Base-by-base conservation (phyloP, 2,113 vertebrate species). In the Heterochromis multidens region DNA sequence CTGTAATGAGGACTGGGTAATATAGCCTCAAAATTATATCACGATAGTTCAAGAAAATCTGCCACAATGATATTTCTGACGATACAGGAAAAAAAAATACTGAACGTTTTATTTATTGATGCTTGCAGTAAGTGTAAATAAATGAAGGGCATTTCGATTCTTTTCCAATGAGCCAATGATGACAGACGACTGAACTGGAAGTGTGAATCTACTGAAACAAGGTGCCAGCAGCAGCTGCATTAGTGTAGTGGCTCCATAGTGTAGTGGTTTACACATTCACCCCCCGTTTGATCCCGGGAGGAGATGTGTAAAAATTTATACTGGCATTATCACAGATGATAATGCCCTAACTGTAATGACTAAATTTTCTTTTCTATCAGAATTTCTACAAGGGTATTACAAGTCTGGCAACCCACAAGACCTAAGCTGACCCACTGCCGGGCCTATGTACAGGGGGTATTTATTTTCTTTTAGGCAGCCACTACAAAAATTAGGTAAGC, bases 241-340 rank as follows among this genome's bases (percentile, higher is more conserved):
- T 70, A 4, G 17, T 70, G 0, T 0, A 46, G 63, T 0, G 43
- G 35, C 37, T 4, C 37, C 23, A 70, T 23, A 67, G 35, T 25
- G 63, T 25, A 43, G 13, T 67, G 37, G 7, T 67, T 67, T 25
- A 67, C 40, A 10, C 13, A 27, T 17, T 49, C 37, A 70, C 23
- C 35, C 35, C 35, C 35, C 7, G 6, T 10, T 3, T 2, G 35
- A 37, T 37, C 35, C 35, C 9, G 2, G 31, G n/a, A 33, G 31
- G 31, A 33, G 31, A 33, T 3, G 31, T 6, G 6, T 33, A 33
- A 33, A 33, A 37, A n/a, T n/a, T n/a, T n/a, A n/a, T n/a, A n/a
- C n/a, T n/a, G n/a, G n/a, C n/a, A n/a, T n/a, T n/a, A n/a, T n/a
- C n/a, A n/a, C n/a, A n/a, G n/a, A n/a, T n/a, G n/a, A n/a, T n/a